A percentile compares a stretch with the other conserved stretches of the same genome.
These are phyloP conservation scores for Macroteleia sp. DNA, from an alignment of 2,888 invertebrate species.

Conservation along the genomic window DNA sequence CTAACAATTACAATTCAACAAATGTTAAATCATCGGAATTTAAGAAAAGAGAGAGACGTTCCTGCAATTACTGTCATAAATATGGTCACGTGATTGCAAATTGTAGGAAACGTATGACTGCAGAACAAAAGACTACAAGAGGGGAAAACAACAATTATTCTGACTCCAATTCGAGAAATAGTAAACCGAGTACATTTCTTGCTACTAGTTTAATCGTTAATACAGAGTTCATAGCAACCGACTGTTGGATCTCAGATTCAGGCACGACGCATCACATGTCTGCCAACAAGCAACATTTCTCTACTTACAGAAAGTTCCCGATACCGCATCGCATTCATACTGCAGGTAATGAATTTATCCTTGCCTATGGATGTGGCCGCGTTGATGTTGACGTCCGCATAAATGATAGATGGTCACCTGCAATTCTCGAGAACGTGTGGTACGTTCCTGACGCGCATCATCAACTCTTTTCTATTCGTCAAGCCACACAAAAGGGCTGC, in stretches of 20 bases:
- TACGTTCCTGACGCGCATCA: conserved; percentile 42
- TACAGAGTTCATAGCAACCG: conserved; percentile 39
- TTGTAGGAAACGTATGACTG: conserved; percentile 39
- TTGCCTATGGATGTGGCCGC: background rate
- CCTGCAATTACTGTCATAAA: conserved; percentile 59
- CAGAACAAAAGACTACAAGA: conserved; percentile 26
- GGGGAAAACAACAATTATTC: background rate
- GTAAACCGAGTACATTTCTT: conserved; percentile 48
- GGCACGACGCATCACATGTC: conserved; percentile 48
- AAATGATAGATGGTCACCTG: background rate
- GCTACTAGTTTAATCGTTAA: conserved; percentile 41
- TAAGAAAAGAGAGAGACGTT: conserved; percentile 35
- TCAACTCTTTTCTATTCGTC: conserved; percentile 63
- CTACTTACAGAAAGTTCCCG: background rate
- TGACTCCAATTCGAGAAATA: too few species aligned
- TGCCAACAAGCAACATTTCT: conserved; percentile 36
- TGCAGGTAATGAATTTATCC: background rate
- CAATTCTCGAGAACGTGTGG: conserved; percentile 8
- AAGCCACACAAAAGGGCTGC: conserved; percentile 58
- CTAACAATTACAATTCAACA: too few species aligned
- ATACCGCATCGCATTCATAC: background rate
- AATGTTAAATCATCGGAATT: background rate
- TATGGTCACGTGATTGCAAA: conserved; percentile 50
- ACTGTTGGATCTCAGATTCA: conserved; percentile 58
- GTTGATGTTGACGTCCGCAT: background rate